Conservation (phyloP, 2,797 vertebrate genomes). For the Argyrosomus regius region DNA sequence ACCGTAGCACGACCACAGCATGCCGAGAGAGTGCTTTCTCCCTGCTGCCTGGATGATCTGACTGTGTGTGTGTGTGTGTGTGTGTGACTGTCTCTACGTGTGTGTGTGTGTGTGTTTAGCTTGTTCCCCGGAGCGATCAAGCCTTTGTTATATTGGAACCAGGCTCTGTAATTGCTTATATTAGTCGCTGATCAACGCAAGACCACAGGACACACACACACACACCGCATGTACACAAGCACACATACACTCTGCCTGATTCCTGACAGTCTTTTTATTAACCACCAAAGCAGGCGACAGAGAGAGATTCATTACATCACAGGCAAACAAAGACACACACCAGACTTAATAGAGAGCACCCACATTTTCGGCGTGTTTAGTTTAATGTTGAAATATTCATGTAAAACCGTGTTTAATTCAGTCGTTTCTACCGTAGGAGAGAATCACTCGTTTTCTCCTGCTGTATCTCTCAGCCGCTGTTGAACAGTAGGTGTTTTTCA, state of each 20-base stretch:
- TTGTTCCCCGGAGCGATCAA: slow-evolving; percentile 85
- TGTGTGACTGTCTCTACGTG: slow-evolving; percentile 28
- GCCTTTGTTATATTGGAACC: slow-evolving; percentile 91
- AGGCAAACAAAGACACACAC: slow-evolving; percentile 79
- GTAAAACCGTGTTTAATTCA: slow-evolving; percentile 63
- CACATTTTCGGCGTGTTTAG: slow-evolving; percentile 73
- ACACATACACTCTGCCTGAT: slow-evolving; percentile 74
- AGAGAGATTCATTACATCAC: slow-evolving; percentile 89
- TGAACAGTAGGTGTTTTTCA: slow-evolving; percentile 58
- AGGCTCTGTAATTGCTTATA: slow-evolving; percentile 92
- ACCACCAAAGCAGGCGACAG: slow-evolving; percentile 84
- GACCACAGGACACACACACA: slow-evolving; percentile 85
- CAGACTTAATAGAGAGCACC: slow-evolving; percentile 77
- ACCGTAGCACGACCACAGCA: slow-evolving; percentile 81
- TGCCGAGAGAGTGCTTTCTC: slow-evolving; percentile 80
- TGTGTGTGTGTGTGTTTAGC: slow-evolving; percentile 74
- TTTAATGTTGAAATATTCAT: slow-evolving; percentile 76
- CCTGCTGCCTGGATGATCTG: slow-evolving; percentile 76
- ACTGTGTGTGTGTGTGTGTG: slow-evolving; percentile 47
- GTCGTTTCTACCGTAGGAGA: slow-evolving; percentile 40
- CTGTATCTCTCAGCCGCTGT: slow-evolving; percentile 32
- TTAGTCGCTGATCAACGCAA: slow-evolving; percentile 89
- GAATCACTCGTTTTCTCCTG: slow-evolving; percentile 39
- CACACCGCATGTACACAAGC: slow-evolving; percentile 78
- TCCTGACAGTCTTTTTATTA: slow-evolving; percentile 92